These are phyloP conservation scores for Saccostrea glomerata DNA, from an alignment of 1,140 invertebrate species.

Conservation along the genomic window DNA sequence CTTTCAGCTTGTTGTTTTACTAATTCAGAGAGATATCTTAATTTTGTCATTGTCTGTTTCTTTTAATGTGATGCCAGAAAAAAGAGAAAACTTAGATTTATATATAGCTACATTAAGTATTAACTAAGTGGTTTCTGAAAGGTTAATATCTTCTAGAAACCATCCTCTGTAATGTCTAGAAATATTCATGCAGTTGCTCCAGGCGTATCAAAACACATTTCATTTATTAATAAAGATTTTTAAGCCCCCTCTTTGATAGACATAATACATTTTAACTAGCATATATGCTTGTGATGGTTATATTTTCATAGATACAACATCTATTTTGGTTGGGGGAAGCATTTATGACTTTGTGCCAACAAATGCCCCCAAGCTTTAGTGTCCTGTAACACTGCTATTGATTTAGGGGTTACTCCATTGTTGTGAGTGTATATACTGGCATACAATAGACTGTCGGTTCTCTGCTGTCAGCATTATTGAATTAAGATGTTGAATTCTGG, in stretches of 20 bases:
- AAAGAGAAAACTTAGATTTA: neutral
- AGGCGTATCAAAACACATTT: neutral
- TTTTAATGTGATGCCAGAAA: too few species aligned
- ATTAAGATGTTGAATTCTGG: slow-evolving; percentile 21
- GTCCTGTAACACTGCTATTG: neutral
- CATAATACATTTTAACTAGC: neutral
- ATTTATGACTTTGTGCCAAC: neutral
- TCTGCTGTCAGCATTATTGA: neutral
- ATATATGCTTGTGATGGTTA: neutral
- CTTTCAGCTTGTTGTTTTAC: neutral
- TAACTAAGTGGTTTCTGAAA: neutral
- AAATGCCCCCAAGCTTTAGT: neutral
- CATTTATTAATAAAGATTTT: neutral
- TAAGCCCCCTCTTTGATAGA: neutral
- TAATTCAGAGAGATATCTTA: too few species aligned
- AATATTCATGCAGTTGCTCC: neutral
- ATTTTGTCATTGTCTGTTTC: too few species aligned
- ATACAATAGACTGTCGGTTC: neutral
- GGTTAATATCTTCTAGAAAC: neutral
- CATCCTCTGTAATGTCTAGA: neutral
- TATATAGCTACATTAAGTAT: neutral
- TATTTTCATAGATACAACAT: neutral
- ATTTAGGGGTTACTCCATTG: neutral
- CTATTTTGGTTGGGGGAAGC: neutral
- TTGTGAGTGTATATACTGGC: slow-evolving; percentile 17